These are phyloP conservation scores for Bubo blakistoni DNA, from an alignment of 2,113 vertebrate genomes.

Conservation along the genomic window DNA sequence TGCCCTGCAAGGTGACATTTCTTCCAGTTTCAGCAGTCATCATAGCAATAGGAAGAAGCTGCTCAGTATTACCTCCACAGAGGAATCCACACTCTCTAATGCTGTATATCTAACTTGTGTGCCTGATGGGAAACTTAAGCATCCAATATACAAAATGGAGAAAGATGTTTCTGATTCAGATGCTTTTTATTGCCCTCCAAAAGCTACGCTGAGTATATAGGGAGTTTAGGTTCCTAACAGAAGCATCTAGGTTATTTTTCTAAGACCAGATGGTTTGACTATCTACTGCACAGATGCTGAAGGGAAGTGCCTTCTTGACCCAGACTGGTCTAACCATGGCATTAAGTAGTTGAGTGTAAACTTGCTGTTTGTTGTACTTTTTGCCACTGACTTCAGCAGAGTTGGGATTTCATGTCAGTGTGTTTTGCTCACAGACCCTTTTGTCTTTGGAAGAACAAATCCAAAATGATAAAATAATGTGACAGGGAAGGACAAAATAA, in stretches of 20 bases:
- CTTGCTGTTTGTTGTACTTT: neutral
- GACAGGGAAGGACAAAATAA: neutral
- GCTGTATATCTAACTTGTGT: neutral
- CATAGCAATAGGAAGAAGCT: neutral
- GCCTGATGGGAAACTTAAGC: neutral
- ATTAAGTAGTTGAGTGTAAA: neutral
- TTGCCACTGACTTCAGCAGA: accelerated
- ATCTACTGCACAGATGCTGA: neutral
- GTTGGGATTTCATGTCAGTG: accelerated
- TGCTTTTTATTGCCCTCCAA: neutral
- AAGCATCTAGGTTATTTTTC: neutral
- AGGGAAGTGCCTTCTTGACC: neutral
- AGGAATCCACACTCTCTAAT: neutral
- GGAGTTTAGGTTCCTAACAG: neutral
- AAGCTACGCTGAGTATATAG: neutral
- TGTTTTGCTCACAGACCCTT: neutral
- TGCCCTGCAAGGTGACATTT: neutral
- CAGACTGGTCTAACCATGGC: neutral
- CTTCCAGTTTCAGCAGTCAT: neutral
- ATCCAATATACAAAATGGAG: neutral
- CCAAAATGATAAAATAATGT: neutral
- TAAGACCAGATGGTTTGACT: neutral
- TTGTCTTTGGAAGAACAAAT: neutral
- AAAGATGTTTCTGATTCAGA: neutral
- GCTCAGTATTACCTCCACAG: neutral